Conservation (phyloP, 92 coral and sea anemone genomes). For the Heteractis magnifica region DNA sequence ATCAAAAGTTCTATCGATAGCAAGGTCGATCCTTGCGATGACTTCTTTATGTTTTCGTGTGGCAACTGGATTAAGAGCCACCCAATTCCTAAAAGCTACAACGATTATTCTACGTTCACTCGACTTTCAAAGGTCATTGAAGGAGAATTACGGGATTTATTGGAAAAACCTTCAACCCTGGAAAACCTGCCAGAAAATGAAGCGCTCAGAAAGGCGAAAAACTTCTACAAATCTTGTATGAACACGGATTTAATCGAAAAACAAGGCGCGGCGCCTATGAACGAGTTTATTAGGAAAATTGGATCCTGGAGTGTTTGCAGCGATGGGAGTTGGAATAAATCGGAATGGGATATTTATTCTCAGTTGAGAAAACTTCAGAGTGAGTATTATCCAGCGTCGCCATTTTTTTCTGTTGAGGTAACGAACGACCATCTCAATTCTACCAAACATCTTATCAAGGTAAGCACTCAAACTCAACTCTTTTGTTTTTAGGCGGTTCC, state of each 20-base stretch:
- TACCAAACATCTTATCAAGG: slow-evolving; percentile 93
- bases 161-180: slow-evolving; percentile 48
- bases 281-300: slow-evolving; percentile 65
- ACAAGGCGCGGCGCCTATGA: slow-evolving; percentile 81
- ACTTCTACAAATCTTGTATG: slow-evolving; percentile 87
- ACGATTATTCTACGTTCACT: slow-evolving; percentile 92
- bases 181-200: slow-evolving; percentile 49
- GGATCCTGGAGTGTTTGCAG: slow-evolving; percentile 95
- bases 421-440: slow-evolving; percentile 98
- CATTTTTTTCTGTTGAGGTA: slow-evolving; percentile 97
- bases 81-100: slow-evolving; percentile 94
- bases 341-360: slow-evolving; percentile 74
- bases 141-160: slow-evolving; percentile 55
- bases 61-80: slow-evolving; percentile 83
- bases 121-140: slow-evolving; percentile 87
- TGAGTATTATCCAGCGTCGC: slow-evolving; percentile 89
- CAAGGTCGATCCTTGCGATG: slow-evolving; percentile 77
- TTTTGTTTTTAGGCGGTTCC: neutral
- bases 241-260: slow-evolving; percentile 70
- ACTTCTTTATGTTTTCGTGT: slow-evolving; percentile 82
- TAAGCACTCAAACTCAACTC: slow-evolving; percentile 7
- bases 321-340: slow-evolving; percentile 75
- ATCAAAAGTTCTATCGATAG: slow-evolving; percentile 65
- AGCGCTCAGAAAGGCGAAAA: slow-evolving; percentile 76
- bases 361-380: slow-evolving; percentile 75